Base-by-base conservation (phyloP, 2,113 vertebrate species). In the Ascaphus truei region DNA sequence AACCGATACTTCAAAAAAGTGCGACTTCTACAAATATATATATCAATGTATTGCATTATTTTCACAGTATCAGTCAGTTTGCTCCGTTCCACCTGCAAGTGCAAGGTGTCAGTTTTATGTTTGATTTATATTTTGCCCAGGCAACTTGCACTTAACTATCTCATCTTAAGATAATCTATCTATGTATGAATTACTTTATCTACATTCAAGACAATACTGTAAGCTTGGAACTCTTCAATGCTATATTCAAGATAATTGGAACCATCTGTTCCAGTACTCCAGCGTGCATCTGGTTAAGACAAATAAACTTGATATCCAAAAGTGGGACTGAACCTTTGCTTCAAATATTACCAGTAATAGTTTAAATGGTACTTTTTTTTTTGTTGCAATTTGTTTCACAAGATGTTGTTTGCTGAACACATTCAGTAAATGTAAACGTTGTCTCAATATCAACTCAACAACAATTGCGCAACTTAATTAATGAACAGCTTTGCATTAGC, bases 241-340 rank as follows among this genome's bases (percentile, higher is more conserved):
- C 53, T 34, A 57, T 57, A 57, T 57, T 57, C 53, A 57, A 36
- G 53, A 30, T 57, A 57, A 57, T 57, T 57, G 53, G 29, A 57
- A 36, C 53, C 53, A 57, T 57, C 53, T 57, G 53, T 57, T 57
- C 31, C 29, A 20, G 11, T 57, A 34, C 30, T 57, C n/a, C 25
- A 4, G 16, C 53, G 34, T 57, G 31, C 53, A 57, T 57, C 53
- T 57, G 53, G 30, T 57, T 57, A n/a, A 57, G 53, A 57, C 53
- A 57, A 57, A 57, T 57, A 36, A 57, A 57, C 30, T 7, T 22
- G 53, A 57, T 57, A 57, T 57, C 53, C 53, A 57, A 31, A 29
- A 33, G 53, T 57, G 51, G 51, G 16, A 53, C 51, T 53, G 51
- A 53, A 27, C n/a, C 16, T 57, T 57, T 34, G 30, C 29, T 16